phyloP scores from a whole-genome alignment of 35 echinoderm and acorn worm genomes.

The Strongylocentrotus purpuratus region DNA sequence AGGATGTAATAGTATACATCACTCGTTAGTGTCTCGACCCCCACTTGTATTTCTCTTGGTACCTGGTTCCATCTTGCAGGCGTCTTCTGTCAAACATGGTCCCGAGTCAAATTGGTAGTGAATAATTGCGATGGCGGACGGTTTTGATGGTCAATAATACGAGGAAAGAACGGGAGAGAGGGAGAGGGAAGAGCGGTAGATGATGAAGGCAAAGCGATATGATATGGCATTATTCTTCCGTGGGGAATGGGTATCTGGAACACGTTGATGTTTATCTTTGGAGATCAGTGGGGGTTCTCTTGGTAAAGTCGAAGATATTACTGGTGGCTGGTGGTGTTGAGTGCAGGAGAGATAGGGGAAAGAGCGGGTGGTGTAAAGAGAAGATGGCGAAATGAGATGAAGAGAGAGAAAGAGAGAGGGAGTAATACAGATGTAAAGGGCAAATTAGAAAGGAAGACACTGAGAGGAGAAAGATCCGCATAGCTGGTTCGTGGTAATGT shows the following conservation, averaged over 20 bases:
- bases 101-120: background rate
- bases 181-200: background rate
- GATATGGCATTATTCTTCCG: conserved; percentile 40
- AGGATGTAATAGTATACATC: background rate
- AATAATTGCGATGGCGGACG: conserved; percentile 40
- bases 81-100: conserved; percentile 26
- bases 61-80: background rate
- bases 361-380: background rate
- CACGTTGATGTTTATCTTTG: conserved; percentile 43
- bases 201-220: conserved; percentile 27
- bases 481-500: too few relatives aligned
- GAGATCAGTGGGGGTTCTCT: background rate
- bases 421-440: too few relatives aligned
- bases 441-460: too few relatives aligned
- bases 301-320: conserved; percentile 1
- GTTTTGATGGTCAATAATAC: conserved; percentile 29
- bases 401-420: too few relatives aligned
- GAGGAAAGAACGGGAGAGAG: background rate
- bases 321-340: background rate
- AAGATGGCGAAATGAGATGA: too few relatives aligned
- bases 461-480: too few relatives aligned
- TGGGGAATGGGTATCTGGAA: conserved; percentile 10
- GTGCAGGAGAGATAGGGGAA: background rate
- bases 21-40: background rate
- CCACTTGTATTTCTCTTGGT: background rate